Base-by-base conservation (phyloP, 2,797 vertebrate genomes). In the Nyctalus aviator region DNA sequence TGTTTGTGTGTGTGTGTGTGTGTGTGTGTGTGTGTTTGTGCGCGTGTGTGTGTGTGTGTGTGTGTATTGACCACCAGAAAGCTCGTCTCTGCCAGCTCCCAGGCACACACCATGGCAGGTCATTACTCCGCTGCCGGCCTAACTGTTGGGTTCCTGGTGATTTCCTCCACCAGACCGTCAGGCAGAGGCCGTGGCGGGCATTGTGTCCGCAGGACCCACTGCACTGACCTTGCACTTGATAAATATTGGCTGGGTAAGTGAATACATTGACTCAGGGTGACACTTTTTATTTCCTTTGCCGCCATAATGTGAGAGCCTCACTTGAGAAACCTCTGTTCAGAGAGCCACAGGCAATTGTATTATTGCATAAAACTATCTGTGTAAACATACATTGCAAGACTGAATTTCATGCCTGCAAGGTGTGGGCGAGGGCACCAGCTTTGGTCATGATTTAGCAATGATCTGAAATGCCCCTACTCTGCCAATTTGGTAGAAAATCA, bases 31-130 rank as follows among this genome's bases (percentile, higher is more conserved):
- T 44, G 41, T 44, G 41, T 44, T 5, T 44, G 41, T 44, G 41
- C 10, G 44, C 10, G 44, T 44, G 44, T 44, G 44, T 44, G 1
- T 44, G 44, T 44, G 44, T 41, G 25, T 27, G 2, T 27, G 4
- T 57, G 55, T 17, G 23, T 50, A 66, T 23, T 17, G 66, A 7
- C 25, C 21, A 4, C 27, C 48, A 8, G 79, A 50, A 72, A 32
- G 46, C n/a, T 66, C 1, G 55, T n/a, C 46, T 25, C 20, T 4
- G 37, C 17, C 32, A 6, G 27, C 62, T 27, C 20, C n/a, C 13
- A 0, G 9, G 27, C n/a, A 18, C 8, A 1, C 4, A 1, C 46
- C 3, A 0, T 14, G 2, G 5, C 5, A 20, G 37, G 15, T 23
- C 21, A 9, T 15, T 5, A 25, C 64, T 21, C 12, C 46, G 11